phyloP scores from a whole-genome alignment of 2,888 invertebrate genomes.

The Pammene aurita region DNA sequence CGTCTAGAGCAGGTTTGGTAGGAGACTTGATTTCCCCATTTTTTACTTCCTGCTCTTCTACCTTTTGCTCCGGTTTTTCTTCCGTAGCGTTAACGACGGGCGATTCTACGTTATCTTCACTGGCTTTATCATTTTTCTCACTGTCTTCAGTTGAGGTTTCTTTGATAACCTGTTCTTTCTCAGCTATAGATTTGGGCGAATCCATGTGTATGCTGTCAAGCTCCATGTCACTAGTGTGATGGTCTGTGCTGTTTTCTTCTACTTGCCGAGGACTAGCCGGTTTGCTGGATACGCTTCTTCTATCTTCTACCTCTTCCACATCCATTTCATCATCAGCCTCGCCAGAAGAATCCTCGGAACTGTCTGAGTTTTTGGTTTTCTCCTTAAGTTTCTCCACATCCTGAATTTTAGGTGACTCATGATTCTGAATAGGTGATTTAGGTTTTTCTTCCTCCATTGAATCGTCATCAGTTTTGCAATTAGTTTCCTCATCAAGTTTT shows the following conservation, averaged over 20 bases:
- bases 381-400: constrained; percentile 58
- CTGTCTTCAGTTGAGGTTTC: constrained; percentile 59
- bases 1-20: constrained; percentile 61
- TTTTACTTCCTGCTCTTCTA: constrained; percentile 57
- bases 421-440: constrained; percentile 43
- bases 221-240: constrained; percentile 80
- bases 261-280: constrained; percentile 65
- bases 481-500: constrained; percentile 58
- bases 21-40: constrained; percentile 68
- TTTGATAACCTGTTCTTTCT: constrained; percentile 71
- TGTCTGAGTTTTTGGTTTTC: constrained; percentile 72
- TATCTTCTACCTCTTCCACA: constrained; percentile 82
- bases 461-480: constrained; percentile 65
- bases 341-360: constrained; percentile 85
- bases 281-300: constrained; percentile 67
- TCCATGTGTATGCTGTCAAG: constrained; percentile 79
- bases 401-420: constrained; percentile 52
- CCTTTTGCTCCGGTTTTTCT: constrained; percentile 51
- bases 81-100: constrained; percentile 48
- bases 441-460: constrained; percentile 58
- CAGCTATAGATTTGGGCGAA: constrained; percentile 73
- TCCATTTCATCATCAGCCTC: constrained; percentile 88
- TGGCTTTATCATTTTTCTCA: constrained; percentile 52
- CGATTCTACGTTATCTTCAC: constrained; percentile 50
- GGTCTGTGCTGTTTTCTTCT: constrained; percentile 75